Evolutionary conservation across 2,797 vertebrate genomes (phyloP).

Genomic region (Myotis findleyi): DNA sequence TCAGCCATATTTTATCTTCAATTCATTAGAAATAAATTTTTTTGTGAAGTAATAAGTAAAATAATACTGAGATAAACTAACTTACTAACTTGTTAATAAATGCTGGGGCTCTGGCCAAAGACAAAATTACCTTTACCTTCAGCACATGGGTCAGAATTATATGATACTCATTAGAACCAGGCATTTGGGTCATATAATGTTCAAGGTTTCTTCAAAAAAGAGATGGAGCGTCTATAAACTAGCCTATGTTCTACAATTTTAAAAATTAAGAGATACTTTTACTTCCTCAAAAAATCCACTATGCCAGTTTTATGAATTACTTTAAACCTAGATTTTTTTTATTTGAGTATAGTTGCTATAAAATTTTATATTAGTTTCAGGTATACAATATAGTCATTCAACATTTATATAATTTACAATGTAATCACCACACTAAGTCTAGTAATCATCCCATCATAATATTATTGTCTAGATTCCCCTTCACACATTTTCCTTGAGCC

Average conservation of each 20-base stretch:
- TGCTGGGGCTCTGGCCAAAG: neutral
- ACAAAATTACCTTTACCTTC: neutral
- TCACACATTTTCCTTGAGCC: neutral
- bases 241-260: neutral
- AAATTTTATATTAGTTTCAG: neutral
- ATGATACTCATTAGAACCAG: neutral
- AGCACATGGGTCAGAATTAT: neutral
- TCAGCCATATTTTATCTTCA: neutral
- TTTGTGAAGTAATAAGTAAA: neutral
- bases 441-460: neutral
- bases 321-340: slow-evolving; percentile 19
- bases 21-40: neutral
- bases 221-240: neutral
- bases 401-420: neutral
- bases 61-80: neutral
- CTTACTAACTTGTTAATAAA: neutral
- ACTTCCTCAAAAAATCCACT: neutral
- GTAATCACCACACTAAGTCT: neutral
- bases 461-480: neutral
- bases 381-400: neutral
- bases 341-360: neutral
- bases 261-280: neutral
- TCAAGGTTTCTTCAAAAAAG: neutral
- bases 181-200: neutral
- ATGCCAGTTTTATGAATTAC: neutral